A percentile compares a stretch with the other conserved stretches of the same genome.
phyloP scores from a whole-genome alignment of 2,113 vertebrate genomes.

The Perca flavescens region DNA sequence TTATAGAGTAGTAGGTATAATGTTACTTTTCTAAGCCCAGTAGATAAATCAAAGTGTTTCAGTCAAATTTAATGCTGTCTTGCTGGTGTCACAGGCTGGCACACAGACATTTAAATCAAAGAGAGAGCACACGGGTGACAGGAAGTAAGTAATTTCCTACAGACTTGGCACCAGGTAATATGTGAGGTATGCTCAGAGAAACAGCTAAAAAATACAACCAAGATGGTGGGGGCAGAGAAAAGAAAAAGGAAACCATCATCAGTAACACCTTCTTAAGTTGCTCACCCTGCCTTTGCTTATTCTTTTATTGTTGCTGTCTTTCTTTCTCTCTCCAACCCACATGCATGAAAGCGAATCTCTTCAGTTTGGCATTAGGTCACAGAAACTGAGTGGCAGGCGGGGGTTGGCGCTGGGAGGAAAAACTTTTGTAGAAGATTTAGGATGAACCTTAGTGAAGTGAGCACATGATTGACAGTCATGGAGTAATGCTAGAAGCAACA shows the following conservation, averaged over 20 bases:
- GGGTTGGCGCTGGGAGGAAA: conserved; percentile 47
- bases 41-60: conserved; percentile 38
- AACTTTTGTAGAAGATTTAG: conserved; percentile 65
- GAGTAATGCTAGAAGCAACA: conserved; percentile 65
- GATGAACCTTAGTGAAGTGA: conserved; percentile 45
- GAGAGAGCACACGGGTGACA: conserved; percentile 35
- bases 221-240: conserved; percentile 21
- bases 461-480: conserved; percentile 66
- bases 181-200: conserved; percentile 41
- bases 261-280: conserved; percentile 35
- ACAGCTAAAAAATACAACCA: conserved; percentile 21
- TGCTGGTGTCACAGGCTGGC: conserved; percentile 36
- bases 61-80: conserved; percentile 46
- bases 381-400: conserved; percentile 50
- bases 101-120: conserved; percentile 54
- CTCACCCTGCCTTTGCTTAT: conserved; percentile 3
- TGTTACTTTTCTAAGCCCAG: conserved; percentile 31
- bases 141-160: conserved; percentile 71
- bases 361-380: conserved; percentile 61
- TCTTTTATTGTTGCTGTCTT: conserved; percentile 1
- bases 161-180: conserved; percentile 54
- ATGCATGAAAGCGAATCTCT: conserved; percentile 53
- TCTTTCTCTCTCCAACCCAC: conserved; percentile 36
- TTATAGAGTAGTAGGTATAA: conserved; percentile 29
- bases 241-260: conserved; percentile 37